A percentile compares a stretch with the other conserved stretches of the same genome.
Evolutionary conservation across 92 coral and sea anemone species (phyloP).

Genomic region (Actinernus sp.): DNA sequence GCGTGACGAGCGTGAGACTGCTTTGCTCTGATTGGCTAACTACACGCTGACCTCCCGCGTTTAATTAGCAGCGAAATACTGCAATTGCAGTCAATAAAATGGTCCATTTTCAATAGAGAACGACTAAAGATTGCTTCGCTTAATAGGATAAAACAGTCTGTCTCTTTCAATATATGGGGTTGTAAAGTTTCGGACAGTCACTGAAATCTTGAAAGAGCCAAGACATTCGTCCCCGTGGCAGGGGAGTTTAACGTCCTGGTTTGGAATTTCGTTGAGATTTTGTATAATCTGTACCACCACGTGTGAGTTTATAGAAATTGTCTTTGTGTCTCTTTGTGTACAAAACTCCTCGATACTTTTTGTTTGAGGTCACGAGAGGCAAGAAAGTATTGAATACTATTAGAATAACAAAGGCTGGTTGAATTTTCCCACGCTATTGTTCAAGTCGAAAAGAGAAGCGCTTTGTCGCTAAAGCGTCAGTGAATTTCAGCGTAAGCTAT

Average conservation of each 20-base stretch:
- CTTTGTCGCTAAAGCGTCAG: constrained; percentile 41
- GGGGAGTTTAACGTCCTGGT: neutral
- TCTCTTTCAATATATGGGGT: no score
- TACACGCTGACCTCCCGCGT: constrained; percentile 41
- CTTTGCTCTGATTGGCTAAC: constrained; percentile 80
- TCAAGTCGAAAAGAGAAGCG: constrained; percentile 3
- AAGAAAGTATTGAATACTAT: constrained; percentile 1
- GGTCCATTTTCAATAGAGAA: constrained; percentile 17
- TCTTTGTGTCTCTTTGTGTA: constrained; percentile 47
- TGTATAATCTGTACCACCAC: constrained; percentile 21
- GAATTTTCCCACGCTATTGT: constrained; percentile 58
- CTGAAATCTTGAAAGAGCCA: no score
- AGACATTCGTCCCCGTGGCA: no score
- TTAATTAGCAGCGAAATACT: constrained; percentile 65
- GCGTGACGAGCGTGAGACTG: constrained; percentile 99
- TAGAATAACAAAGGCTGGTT: constrained; percentile 28
- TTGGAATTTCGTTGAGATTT: constrained; percentile 11
- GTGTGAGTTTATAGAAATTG: constrained; percentile 31
- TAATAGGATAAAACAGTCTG: constrained; percentile 30
- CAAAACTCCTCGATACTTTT: constrained; percentile 49
- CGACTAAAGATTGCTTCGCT: neutral
- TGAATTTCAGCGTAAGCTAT: constrained; percentile 4
- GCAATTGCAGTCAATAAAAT: constrained; percentile 44
- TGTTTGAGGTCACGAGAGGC: constrained; percentile 55
- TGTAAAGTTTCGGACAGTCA: no score